Conservation (phyloP, 1,140 invertebrate species). For the Achroia grisella region DNA sequence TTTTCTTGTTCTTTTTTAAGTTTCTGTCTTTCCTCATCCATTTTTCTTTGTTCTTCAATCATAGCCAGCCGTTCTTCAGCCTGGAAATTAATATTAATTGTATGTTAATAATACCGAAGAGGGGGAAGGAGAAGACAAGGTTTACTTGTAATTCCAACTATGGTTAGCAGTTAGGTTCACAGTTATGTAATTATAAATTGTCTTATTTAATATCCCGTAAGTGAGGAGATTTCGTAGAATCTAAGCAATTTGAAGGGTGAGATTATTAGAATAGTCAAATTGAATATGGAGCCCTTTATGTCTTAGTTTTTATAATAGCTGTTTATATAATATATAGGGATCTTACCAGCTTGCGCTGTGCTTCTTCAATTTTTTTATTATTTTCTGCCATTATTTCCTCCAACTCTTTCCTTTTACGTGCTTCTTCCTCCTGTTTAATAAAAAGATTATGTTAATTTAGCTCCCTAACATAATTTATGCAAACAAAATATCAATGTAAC, state of each 20-base stretch:
- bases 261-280: too few species aligned
- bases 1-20: constrained; percentile 95
- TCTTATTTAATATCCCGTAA: too few species aligned
- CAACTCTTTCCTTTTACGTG: constrained; percentile 93
- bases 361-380: constrained; percentile 97
- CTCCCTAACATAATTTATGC: background rate
- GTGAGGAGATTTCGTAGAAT: background rate
- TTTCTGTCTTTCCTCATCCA: constrained; percentile 95
- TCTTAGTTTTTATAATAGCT: too few species aligned
- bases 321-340: background rate
- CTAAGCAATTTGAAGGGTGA: background rate
- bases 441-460: constrained; percentile 49
- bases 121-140: too few species aligned
- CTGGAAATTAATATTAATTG: constrained; percentile 69
- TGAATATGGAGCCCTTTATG: too few species aligned
- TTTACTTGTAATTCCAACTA: background rate
- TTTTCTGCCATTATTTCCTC: constrained; percentile 98
- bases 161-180: background rate
- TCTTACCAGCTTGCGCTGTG: constrained; percentile 95
- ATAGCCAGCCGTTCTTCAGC: constrained; percentile 96
- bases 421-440: constrained; percentile 93
- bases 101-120: background rate
- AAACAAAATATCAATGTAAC: background rate
- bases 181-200: too few species aligned
- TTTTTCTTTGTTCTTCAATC: constrained; percentile 96